A percentile compares a stretch with the other conserved stretches of the same genome.
phyloP scores from a whole-genome alignment of 2,797 vertebrate genomes.

The Morus bassanus region DNA sequence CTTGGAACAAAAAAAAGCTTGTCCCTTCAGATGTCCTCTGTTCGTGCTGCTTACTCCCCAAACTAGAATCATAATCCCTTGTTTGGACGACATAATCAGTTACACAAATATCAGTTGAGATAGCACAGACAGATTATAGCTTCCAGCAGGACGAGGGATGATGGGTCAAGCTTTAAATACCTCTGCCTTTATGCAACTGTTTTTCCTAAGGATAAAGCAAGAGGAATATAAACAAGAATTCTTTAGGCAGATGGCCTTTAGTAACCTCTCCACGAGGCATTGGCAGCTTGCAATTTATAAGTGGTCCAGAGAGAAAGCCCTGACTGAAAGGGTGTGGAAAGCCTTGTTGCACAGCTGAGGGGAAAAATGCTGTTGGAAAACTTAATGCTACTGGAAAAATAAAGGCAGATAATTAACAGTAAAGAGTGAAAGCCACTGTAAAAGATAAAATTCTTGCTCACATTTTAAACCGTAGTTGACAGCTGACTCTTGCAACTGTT shows the following conservation, averaged over 20 bases:
- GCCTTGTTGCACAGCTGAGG: not conserved
- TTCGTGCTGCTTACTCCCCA: slow-evolving; percentile 7
- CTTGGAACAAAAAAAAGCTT: slow-evolving; percentile 38
- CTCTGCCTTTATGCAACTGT: slow-evolving; percentile 43
- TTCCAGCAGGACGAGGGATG: slow-evolving; percentile 20
- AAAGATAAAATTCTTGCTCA: not conserved
- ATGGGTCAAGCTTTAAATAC: slow-evolving; percentile 57
- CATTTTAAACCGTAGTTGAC: not conserved
- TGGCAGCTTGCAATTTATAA: not conserved
- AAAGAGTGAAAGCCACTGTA: not conserved
- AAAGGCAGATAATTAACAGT: not conserved
- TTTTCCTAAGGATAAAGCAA: slow-evolving; percentile 55
- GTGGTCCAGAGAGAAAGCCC: not conserved
- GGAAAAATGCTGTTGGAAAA: not conserved
- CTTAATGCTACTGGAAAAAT: not conserved
- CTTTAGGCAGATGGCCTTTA: slow-evolving; percentile 47
- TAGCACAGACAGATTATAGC: slow-evolving; percentile 49
- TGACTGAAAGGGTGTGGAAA: not conserved
- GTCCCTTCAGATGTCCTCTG: slow-evolving; percentile 27
- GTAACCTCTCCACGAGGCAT: slow-evolving; percentile 6
- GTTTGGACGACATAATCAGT: slow-evolving; percentile 53
- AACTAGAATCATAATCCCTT: slow-evolving; percentile 35
- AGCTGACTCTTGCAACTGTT: not conserved
- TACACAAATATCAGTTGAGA: slow-evolving; percentile 53
- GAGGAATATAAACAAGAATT: slow-evolving; percentile 42